phyloP scores from a whole-genome alignment of 2,888 invertebrate genomes.

The Scelioninae gen. 2 region DNA sequence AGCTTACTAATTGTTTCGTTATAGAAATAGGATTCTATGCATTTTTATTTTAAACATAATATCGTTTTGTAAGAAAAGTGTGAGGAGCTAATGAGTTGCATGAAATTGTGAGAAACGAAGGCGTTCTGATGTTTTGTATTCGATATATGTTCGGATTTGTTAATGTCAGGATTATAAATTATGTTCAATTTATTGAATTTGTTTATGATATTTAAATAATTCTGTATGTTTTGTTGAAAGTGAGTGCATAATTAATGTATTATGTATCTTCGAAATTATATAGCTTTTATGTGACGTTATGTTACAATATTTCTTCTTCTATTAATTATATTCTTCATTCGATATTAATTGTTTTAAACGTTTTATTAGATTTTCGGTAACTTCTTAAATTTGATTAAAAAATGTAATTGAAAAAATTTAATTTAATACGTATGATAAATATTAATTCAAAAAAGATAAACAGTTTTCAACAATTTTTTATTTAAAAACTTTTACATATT shows the following conservation, averaged over 20 bases:
- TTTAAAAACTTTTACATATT: no score
- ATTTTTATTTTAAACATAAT: constrained; percentile 35
- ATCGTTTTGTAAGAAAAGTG: constrained; percentile 37
- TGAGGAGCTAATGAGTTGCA: constrained; percentile 26
- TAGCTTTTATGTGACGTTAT: no score
- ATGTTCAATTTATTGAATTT: neutral
- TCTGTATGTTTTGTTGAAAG: neutral
- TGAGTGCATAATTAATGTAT: neutral
- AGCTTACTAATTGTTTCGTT: no score
- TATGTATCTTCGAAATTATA: constrained; percentile 2
- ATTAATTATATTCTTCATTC: neutral
- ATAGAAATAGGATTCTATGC: constrained; percentile 48
- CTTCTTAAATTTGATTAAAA: neutral
- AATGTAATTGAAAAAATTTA: neutral
- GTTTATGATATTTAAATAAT: constrained; percentile 10
- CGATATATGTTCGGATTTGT: constrained; percentile 26
- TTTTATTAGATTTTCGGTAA: no score
- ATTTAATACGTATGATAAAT: no score
- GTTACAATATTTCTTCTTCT: neutral
- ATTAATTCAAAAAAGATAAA: no score
- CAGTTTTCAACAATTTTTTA: no score
- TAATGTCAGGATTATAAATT: constrained; percentile 12
- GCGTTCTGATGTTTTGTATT: constrained; percentile 46
- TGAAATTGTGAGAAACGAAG: constrained; percentile 29
- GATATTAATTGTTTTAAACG: no score